Evolutionary conservation across 2,797 vertebrate genomes (phyloP), one percentile per base, ranked within the genome.

Genomic region (Hydrophis major): DNA sequence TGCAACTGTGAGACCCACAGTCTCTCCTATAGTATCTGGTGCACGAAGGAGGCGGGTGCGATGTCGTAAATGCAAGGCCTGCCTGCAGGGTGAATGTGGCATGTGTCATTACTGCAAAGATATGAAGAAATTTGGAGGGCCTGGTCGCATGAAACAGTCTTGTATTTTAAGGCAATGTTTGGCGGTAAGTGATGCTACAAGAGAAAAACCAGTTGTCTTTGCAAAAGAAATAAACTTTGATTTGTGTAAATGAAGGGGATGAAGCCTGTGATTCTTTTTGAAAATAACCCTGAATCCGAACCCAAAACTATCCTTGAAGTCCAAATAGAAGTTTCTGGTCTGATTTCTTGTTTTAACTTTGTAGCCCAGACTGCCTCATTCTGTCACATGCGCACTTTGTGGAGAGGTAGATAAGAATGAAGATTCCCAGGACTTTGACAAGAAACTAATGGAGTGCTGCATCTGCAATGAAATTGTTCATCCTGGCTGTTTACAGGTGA

Each of bases 361-460:
- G 88, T 95, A 99, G 99, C 99, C 99, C 86, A 98, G 98, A 91
- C 97, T 99, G 96, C 99, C 99, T 57, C 98, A 99, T 96, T 99
- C 99, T 0, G 99, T 99, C 16, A 98, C 98, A 0, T 99, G 99
- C 97, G 98, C 97, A 94, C 97, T 99, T 97, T 99, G 99, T 42
- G 98, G 98, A 92, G 99, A 99, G 96, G 99, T 99, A 95, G 99
- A 98, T 97, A 98, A 95, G 97, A 98, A 97, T 1, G 98, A 98
- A 96, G 97, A 98, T 95, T 96, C 98, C 0, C 97, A 98, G 94
- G 98, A 98, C 88, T 98, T 98, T 94, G 98, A 98, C 94, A 97
- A 98, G 96, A 98, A 98, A 32, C 98, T 99, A 59, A 99, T 99
- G 99, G 99, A 99, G 96, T 99, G 99, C 96, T 98, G 99, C n/a